Percentiles rank a stretch among this genome's conserved stretches.
Conservation (phyloP, 2,113 vertebrate genomes). For the Salvator merianae region DNA sequence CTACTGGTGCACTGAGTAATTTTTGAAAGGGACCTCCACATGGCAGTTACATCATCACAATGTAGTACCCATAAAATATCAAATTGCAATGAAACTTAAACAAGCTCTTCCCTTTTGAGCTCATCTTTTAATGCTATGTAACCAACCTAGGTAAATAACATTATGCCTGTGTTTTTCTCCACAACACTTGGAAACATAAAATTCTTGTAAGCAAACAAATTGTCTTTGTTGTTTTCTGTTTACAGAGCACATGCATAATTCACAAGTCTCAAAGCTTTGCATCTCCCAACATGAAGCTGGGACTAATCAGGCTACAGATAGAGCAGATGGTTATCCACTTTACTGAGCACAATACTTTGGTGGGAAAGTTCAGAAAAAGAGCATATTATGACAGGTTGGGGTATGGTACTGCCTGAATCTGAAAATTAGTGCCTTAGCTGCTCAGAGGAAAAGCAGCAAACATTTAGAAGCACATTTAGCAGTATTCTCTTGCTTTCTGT, state of each 20-base stretch:
- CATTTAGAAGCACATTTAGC: background rate
- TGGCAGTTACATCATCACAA: background rate
- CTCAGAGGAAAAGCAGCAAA: background rate
- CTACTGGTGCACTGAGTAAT: background rate
- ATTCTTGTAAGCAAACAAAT: background rate
- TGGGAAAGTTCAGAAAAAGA: background rate
- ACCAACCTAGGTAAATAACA: background rate
- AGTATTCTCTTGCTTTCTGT: background rate
- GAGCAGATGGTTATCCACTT: background rate
- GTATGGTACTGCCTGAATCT: background rate
- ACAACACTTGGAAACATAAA: background rate
- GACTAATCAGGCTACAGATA: background rate
- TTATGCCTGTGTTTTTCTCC: background rate
- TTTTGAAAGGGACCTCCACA: background rate
- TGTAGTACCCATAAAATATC: background rate
- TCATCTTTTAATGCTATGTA: accelerated
- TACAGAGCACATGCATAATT: conserved; percentile 7
- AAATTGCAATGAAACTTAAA: too few species aligned
- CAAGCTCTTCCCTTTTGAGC: background rate
- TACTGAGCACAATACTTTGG: background rate
- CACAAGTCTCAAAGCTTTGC: background rate
- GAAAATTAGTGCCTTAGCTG: background rate
- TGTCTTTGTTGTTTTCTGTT: conserved; percentile 17
- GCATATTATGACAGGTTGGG: background rate
- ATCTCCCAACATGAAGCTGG: conserved; percentile 2